Base-by-base conservation (phyloP, 2,797 vertebrate species). In the Malurus splendens region DNA sequence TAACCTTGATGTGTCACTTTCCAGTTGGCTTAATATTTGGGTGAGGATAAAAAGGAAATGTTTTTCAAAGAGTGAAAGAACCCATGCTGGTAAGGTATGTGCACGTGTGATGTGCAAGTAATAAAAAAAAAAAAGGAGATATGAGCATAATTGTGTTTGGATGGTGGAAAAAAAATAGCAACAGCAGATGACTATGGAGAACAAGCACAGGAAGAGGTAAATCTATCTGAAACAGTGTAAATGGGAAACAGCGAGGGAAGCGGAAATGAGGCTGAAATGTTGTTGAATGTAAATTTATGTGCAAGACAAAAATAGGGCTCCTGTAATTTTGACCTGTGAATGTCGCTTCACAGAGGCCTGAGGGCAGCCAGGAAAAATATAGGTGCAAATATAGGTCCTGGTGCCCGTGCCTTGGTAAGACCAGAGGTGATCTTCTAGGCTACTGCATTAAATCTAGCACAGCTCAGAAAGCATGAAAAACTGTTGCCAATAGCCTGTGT, bases 1-100 rank as follows among this genome's bases (percentile, higher is more conserved):
- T 95, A 93, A 95, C 92, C 94, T 94, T 89, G 71, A 95, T 92
- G 74, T 94, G 92, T 93, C 89, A 82, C 85, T 90, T 95, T 95
- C 92, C 89, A 93, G 93, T 89, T 93, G 87, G 56, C 48, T 95
- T 90, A 79, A 55, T 93, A 92, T 94, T 87, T 90, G 90, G 48
- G 54, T 67, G 82, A 86, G 82, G 54, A 92, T 83, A 72, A 83
- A 93, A 95, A 89, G 74, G 74, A 89, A 95, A 87, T 87, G 77
- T 84, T 93, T 86, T 89, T 77, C 67, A 92, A 65, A 89, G 83
- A 90, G 33, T 38, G 57, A 86, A 92, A 68, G 77, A 70, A 54
- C 60, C 12, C 52, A 17, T 83, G 77, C 78, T 90, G 92, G 51
- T 71, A 74, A 84, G 80, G 68, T 90, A 82, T 77, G 79, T 86